phyloP scores from a whole-genome alignment of 2,888 invertebrate genomes.

The Epsilonema sp. region DNA sequence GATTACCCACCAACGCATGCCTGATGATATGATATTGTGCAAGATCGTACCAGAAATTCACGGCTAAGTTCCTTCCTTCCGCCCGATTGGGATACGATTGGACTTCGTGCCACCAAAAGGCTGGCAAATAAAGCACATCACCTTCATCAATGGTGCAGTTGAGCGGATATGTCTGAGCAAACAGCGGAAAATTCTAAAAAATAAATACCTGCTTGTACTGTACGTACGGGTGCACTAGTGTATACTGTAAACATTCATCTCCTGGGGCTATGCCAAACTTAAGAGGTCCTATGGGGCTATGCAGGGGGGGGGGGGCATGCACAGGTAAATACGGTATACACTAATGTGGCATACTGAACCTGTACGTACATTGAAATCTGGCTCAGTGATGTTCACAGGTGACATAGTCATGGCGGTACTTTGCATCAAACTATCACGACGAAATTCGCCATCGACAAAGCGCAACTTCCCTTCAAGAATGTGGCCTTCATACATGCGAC shows the following conservation, averaged over 20 bases:
- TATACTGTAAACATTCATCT: no score
- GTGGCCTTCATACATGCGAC: slow-evolving; percentile 26
- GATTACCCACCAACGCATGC: no score
- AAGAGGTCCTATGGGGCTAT: no score
- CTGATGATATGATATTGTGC: no score
- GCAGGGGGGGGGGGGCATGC: no score
- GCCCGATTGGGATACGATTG: slow-evolving; percentile 23
- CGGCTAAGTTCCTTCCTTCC: slow-evolving; percentile 25
- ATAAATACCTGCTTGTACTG: no score
- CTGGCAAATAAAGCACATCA: slow-evolving; percentile 28
- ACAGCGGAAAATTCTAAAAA: slow-evolving; percentile 26
- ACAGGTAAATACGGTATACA: no score
- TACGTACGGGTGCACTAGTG: no score
- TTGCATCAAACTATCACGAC: slow-evolving; percentile 19
- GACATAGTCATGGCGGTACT: slow-evolving; percentile 31
- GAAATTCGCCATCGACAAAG: slow-evolving; percentile 16
- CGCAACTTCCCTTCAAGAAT: slow-evolving; percentile 26
- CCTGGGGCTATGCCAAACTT: no score
- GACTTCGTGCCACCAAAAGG: slow-evolving; percentile 32
- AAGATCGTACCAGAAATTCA: slow-evolving; percentile 28
- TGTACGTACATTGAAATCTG: slow-evolving; percentile 26
- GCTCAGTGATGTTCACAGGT: slow-evolving; percentile 22
- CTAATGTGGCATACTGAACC: no score
- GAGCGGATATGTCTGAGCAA: slow-evolving; percentile 20
- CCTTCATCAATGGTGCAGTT: slow-evolving; percentile 28